Percentiles rank a stretch among this genome's conserved stretches.
Conservation (phyloP, 2,888 invertebrate species). For the Drepana falcataria region DNA sequence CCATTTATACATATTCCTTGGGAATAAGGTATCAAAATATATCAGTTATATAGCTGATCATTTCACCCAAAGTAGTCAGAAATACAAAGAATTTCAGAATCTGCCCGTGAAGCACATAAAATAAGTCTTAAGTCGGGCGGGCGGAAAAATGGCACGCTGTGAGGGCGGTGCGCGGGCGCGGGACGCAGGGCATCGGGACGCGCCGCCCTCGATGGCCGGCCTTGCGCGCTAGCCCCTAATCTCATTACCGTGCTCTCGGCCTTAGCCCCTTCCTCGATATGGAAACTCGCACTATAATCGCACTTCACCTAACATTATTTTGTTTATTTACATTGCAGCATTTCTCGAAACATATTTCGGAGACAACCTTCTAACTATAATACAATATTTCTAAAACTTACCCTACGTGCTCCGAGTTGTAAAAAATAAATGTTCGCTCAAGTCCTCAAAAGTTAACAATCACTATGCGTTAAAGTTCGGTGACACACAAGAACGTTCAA, state of each 20-base stretch:
- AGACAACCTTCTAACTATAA: conserved; percentile 4
- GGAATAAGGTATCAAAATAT: too few relatives aligned
- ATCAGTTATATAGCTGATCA: conserved; percentile 1
- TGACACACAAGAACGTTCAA: conserved; percentile 41
- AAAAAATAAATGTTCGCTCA: conserved; percentile 19
- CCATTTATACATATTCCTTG: too few relatives aligned
- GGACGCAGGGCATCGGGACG: conserved; percentile 23
- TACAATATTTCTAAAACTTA: conserved; percentile 19
- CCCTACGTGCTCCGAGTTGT: conserved; percentile 12
- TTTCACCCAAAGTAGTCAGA: too few relatives aligned
- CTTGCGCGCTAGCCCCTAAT: conserved; percentile 47
- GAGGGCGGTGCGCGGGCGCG: conserved; percentile 19
- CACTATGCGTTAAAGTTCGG: conserved; percentile 37
- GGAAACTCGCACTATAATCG: conserved; percentile 33
- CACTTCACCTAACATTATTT: conserved; percentile 15
- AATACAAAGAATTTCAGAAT: too few relatives aligned
- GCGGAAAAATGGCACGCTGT: conserved; percentile 28
- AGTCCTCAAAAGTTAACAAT: conserved; percentile 31
- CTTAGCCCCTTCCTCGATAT: conserved; percentile 46
- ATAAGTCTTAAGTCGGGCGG: conserved; percentile 20
- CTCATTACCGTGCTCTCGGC: conserved; percentile 50
- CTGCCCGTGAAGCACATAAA: not conserved
- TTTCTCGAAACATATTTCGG: conserved; percentile 6
- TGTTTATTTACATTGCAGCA: conserved; percentile 10
- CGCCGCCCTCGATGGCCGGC: conserved; percentile 9